These are phyloP conservation scores for Sterna hirundo DNA, from an alignment of 2,113 vertebrate genomes.

Conservation along the genomic window DNA sequence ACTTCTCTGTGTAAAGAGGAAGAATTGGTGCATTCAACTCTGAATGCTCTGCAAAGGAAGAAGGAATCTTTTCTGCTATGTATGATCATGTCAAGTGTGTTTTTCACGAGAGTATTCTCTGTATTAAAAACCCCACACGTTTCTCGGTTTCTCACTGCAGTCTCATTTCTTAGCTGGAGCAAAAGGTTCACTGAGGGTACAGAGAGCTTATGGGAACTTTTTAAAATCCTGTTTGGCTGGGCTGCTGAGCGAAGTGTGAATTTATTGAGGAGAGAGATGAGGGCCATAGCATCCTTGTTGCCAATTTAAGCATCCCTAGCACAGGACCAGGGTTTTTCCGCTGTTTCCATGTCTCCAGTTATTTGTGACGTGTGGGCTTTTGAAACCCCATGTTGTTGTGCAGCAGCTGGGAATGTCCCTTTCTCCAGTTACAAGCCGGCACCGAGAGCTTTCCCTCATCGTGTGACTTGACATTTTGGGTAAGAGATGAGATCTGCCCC, in stretches of 20 bases:
- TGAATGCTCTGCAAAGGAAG: background rate
- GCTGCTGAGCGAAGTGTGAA: background rate
- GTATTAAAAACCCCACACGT: background rate
- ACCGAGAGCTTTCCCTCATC: background rate
- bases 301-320: background rate
- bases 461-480: background rate
- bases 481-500: background rate
- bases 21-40: accelerated
- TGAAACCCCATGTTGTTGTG: background rate
- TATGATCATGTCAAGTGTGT: background rate
- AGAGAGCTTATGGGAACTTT: background rate
- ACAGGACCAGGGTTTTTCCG: background rate
- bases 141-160: background rate
- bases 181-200: background rate
- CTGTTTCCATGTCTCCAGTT: background rate
- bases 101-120: background rate
- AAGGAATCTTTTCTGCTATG: background rate
- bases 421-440: background rate
- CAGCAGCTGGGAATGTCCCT: background rate
- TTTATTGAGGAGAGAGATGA: background rate
- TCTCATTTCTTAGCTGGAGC: background rate
- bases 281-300: background rate
- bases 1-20: background rate
- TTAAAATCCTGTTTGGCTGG: background rate
- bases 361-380: background rate